A percentile compares a stretch with the other conserved stretches of the same genome.
Conservation (phyloP, 2,797 vertebrate species). For the Hypotaenidia okinawae region DNA sequence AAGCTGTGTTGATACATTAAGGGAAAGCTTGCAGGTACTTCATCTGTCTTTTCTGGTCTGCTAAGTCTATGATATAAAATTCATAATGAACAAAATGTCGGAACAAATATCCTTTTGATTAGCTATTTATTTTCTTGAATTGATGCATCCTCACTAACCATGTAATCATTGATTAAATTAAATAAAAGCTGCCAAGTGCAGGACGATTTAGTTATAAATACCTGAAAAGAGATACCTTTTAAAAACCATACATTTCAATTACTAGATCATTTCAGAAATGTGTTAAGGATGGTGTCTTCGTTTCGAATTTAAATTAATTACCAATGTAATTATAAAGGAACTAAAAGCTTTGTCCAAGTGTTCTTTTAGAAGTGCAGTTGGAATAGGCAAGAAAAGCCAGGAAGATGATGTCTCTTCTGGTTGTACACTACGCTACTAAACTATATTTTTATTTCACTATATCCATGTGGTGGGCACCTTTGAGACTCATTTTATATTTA, state of each 20-base stretch:
- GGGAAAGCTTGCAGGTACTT: neutral
- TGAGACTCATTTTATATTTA: neutral
- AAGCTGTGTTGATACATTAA: neutral
- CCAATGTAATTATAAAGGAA: neutral
- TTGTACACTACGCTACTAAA: neutral
- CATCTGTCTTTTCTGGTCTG: neutral
- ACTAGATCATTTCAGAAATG: neutral
- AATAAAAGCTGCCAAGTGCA: neutral
- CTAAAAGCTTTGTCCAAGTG: neutral
- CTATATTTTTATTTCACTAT: too few relatives aligned
- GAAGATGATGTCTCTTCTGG: neutral
- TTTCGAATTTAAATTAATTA: neutral
- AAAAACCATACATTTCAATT: neutral
- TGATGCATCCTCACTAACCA: neutral
- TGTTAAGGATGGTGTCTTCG: neutral
- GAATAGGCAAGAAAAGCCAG: neutral
- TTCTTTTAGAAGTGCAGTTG: neutral
- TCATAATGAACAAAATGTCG: neutral
- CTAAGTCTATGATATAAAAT: neutral
- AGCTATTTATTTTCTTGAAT: neutral
- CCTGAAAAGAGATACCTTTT: neutral
- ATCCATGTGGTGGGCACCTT: neutral
- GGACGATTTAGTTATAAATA: neutral
- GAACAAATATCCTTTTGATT: slow-evolving; percentile 5
- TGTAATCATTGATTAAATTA: neutral